A percentile compares a stretch with the other conserved stretches of the same genome.
These are phyloP conservation scores for Dryadula phaetusa DNA, from an alignment of 2,888 invertebrate species.

Conservation along the genomic window DNA sequence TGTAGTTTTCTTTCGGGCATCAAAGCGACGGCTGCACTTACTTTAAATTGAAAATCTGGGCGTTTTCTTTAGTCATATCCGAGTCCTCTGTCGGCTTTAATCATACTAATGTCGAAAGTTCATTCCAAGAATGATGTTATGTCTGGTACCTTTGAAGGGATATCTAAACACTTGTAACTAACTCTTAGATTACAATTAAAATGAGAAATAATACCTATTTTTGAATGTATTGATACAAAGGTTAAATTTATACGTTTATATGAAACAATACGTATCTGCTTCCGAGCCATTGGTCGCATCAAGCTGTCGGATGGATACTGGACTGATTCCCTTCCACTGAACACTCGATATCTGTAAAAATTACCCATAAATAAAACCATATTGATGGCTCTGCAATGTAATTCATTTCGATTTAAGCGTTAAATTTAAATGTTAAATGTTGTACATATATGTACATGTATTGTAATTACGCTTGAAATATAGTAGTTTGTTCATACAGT, in stretches of 20 bases:
- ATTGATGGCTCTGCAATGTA: constrained; percentile 34
- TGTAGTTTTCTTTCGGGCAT: constrained; percentile 37
- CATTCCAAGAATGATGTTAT: constrained; percentile 32
- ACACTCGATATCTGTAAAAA: constrained; percentile 47
- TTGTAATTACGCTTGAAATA: background rate
- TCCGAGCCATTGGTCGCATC: constrained; percentile 65
- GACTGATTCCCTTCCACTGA: constrained; percentile 67
- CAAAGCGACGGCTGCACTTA: constrained; percentile 41
- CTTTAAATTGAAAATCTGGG: constrained; percentile 40
- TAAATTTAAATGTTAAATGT: constrained; percentile 18
- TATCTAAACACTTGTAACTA: background rate
- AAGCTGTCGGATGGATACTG: constrained; percentile 64
- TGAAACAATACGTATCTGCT: constrained; percentile 66
- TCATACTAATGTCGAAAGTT: constrained; percentile 41
- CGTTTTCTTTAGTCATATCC: constrained; percentile 32
- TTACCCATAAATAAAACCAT: constrained; percentile 38
- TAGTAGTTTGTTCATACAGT: background rate
- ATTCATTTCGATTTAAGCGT: constrained; percentile 31
- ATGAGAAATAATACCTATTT: too few relatives aligned
- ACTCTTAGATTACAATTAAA: background rate
- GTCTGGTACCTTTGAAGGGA: constrained; percentile 19
- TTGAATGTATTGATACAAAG: too few relatives aligned
- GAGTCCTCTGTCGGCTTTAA: constrained; percentile 37
- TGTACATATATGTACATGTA: background rate
- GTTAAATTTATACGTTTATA: constrained; percentile 61